Conservation (phyloP, 2,888 invertebrate species). For the Lamellibrachia columna region DNA sequence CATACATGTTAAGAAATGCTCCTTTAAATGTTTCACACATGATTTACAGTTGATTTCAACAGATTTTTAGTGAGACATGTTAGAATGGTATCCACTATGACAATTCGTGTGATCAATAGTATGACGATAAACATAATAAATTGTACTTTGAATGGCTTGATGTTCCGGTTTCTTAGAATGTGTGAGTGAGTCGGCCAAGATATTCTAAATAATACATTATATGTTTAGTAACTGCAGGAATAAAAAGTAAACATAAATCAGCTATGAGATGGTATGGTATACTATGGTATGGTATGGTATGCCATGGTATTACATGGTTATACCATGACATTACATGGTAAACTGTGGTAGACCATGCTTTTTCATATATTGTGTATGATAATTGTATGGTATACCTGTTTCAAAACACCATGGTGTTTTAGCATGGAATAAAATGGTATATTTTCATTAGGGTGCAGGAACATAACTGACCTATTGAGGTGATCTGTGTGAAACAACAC, state of each 20-base stretch:
- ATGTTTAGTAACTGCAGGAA: not conserved
- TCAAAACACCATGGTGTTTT: too few species aligned
- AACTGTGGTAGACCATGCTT: too few species aligned
- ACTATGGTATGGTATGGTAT: not conserved
- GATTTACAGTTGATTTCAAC: not conserved
- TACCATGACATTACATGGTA: too few species aligned
- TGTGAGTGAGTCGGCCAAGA: too few species aligned
- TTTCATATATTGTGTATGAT: too few species aligned
- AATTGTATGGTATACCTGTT: too few species aligned
- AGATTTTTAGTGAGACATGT: not conserved
- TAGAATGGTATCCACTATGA: not conserved
- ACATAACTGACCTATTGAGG: not conserved
- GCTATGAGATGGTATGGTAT: not conserved
- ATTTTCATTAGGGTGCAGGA: not conserved
- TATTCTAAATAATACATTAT: too few species aligned
- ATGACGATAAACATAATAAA: not conserved
- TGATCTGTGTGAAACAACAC: not conserved
- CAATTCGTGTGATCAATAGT: not conserved
- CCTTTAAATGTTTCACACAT: not conserved
- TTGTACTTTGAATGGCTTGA: not conserved
- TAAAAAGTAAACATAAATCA: not conserved
- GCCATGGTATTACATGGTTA: too few species aligned
- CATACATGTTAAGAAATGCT: not conserved
- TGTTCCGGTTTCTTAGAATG: too few species aligned
- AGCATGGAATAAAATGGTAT: too few species aligned